Conservation (phyloP, 1,140 invertebrate species). For the Temnothorax nylanderi region DNA sequence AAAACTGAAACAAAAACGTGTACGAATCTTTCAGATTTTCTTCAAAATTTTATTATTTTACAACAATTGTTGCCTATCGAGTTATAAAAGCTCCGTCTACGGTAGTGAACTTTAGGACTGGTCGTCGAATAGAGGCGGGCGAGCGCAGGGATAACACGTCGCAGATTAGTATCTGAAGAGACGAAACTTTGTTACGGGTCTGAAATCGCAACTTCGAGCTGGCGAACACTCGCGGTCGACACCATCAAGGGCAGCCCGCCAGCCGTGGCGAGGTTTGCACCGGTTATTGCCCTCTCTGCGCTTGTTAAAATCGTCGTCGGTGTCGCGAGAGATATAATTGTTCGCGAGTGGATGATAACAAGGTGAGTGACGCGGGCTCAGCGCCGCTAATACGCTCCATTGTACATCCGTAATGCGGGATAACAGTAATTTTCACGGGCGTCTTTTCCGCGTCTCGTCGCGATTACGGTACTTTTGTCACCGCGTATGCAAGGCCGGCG, state of each 20-base stretch:
- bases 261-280: slow-evolving; percentile 26
- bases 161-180: background rate
- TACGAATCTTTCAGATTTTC: background rate
- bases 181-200: background rate
- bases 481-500: background rate
- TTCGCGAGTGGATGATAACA: slow-evolving; percentile 7
- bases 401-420: background rate
- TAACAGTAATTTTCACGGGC: slow-evolving; percentile 23
- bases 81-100: slow-evolving; percentile 7
- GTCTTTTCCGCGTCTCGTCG: slow-evolving; percentile 22
- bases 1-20: background rate
- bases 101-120: background rate
- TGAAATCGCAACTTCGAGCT: slow-evolving; percentile 23
- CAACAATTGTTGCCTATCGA: background rate
- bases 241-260: slow-evolving; percentile 44
- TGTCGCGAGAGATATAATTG: slow-evolving; percentile 32
- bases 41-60: background rate
- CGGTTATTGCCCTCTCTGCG: slow-evolving; percentile 53
- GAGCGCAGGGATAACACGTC: background rate
- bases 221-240: slow-evolving; percentile 15
- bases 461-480: slow-evolving; percentile 44
- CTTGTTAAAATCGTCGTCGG: slow-evolving; percentile 49
- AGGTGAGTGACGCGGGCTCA: background rate
- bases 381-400: background rate
- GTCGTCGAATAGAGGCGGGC: background rate